Conservation (phyloP, 2,113 vertebrate species). For the Anas platyrhynchos region DNA sequence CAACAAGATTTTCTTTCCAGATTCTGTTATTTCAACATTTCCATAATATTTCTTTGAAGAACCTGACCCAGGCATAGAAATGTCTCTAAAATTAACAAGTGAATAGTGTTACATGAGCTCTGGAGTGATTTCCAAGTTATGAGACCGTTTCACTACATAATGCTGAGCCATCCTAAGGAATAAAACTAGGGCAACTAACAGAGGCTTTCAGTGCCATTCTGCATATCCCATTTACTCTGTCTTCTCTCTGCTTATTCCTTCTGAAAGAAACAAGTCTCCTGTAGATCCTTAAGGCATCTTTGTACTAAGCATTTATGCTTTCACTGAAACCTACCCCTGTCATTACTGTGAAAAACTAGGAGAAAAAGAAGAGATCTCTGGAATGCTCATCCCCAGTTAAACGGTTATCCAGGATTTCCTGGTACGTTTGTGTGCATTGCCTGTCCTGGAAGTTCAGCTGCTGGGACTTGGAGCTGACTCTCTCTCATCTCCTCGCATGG, state of each 20-base stretch:
- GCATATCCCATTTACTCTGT: background rate
- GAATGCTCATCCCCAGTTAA: background rate
- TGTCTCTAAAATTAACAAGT: background rate
- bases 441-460: background rate
- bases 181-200: background rate
- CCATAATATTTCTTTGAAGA: background rate
- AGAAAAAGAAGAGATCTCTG: background rate
- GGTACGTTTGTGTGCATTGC: background rate
- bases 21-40: background rate
- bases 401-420: background rate
- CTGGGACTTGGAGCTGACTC: background rate
- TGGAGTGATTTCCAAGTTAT: background rate
- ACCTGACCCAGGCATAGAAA: background rate
- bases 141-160: background rate
- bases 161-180: background rate
- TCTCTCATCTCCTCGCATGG: background rate
- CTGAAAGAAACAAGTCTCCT: background rate
- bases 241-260: background rate
- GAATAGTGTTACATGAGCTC: background rate
- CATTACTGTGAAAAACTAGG: background rate
- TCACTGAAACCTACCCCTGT: background rate
- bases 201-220: background rate
- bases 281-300: background rate
- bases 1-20: background rate
- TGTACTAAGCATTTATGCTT: background rate